Evolutionary conservation across 1,140 invertebrate species (phyloP), one percentile per base, ranked within the genome.

Genomic region (Macrobrachium rosenbergii): DNA sequence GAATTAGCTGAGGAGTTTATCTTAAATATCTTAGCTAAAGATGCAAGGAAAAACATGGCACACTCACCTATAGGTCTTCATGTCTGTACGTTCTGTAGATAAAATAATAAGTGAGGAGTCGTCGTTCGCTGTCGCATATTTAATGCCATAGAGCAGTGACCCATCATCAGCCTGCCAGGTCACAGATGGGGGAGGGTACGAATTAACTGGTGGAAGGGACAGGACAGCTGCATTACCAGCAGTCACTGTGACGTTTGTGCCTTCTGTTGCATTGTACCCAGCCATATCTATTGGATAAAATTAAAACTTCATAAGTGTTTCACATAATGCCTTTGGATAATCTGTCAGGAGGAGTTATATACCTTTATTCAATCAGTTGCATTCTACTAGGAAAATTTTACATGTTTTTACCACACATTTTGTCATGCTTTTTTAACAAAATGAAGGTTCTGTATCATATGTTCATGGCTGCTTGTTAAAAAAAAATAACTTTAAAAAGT

Each of bases 141-240:
- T 97, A 90, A 95, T 95, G 88, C 95, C 95, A 91, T 97, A 97
- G 75, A 94, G 93, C 19, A 95, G 91, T 1, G 93, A 93, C 16
- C 94, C 94, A 78, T 95, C 94, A 87, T 96, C 94, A 17, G 95
- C 95, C 91, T 95, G 95, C 97, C 97, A 98, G 72, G 94, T 94
- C 0, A 98, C 96, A 28, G 95, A 95, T 0, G 97, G 96, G 23
- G 93, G 92, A 8, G 97, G 97, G 90, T 96, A 94, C 78, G 96
- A 97, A 88, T 96, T 95, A 89, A 98, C 96, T 12, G 93, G 91
- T 2, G 97, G 97, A 89, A 98, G 93, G 87, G 96, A 93, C 79
- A 98, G 92, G 89, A 98, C 94, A 14, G 96, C 96, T 2, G 96
- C 96, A 87, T 95, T 94, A 17, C 97, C 97, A 69, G 95, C 95